Conservation (phyloP, 1,140 invertebrate genomes). For the Babylonia areolata region DNA sequence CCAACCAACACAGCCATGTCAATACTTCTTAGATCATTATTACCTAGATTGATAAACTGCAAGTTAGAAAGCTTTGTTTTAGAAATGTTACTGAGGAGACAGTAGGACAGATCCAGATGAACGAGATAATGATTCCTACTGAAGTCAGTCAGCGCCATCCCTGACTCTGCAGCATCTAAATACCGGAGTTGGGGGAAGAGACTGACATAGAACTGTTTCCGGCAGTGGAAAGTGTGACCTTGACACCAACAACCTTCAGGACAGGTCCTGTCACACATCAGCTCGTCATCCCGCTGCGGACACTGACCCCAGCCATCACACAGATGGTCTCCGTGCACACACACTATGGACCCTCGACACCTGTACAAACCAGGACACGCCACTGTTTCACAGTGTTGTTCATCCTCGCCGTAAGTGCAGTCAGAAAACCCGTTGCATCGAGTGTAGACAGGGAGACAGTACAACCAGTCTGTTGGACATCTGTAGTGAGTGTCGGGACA, state of each 20-base stretch:
- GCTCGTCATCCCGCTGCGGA: conserved; percentile 43
- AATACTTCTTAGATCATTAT: conserved; percentile 17
- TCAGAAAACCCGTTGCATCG: conserved; percentile 28
- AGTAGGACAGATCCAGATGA: neutral
- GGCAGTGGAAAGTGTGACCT: conserved; percentile 16
- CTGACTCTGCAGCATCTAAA: neutral
- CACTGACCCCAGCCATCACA: conserved; percentile 38
- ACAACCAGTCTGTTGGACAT: neutral
- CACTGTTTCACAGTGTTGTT: neutral
- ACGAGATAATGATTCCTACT: neutral
- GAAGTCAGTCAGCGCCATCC: neutral
- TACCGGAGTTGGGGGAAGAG: neutral
- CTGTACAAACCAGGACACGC: conserved; percentile 42
- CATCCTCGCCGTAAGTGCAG: conserved; percentile 3
- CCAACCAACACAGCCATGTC: neutral
- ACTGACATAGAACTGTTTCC: neutral
- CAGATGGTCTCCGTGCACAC: conserved; percentile 28
- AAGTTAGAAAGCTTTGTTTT: neutral
- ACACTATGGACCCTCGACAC: conserved; percentile 23
- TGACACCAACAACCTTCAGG: conserved; percentile 50
- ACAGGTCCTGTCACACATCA: conserved; percentile 28
- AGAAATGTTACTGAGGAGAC: neutral
- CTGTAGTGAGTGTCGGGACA: conserved; percentile 23
- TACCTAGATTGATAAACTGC: conserved; percentile 27
- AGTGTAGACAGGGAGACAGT: conserved; percentile 11